A percentile compares a stretch with the other conserved stretches of the same genome.
These are phyloP conservation scores for Gerris lacustris DNA, from an alignment of 2,888 invertebrate species.

Conservation along the genomic window DNA sequence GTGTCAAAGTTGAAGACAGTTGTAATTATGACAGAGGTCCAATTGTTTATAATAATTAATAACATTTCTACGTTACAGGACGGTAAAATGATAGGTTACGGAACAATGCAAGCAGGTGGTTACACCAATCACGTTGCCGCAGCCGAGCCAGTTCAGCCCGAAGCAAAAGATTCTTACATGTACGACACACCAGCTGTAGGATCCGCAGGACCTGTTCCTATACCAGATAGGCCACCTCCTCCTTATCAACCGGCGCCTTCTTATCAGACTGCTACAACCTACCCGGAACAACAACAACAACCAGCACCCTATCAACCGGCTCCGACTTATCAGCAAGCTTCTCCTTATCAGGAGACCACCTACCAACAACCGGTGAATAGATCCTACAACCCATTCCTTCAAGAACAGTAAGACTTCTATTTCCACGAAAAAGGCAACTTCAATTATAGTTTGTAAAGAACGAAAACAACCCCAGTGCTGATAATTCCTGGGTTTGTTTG, in stretches of 20 bases:
- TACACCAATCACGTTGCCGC: conserved; percentile 42
- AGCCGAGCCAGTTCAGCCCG: conserved; percentile 50
- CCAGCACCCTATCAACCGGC: conserved; percentile 19
- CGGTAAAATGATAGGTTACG: conserved; percentile 41
- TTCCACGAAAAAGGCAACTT: too few species aligned
- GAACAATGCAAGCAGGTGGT: conserved; percentile 46
- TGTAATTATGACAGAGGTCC: too few species aligned
- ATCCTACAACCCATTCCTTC: neutral
- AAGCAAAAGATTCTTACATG: conserved; percentile 46
- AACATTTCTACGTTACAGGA: conserved; percentile 25
- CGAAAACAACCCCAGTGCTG: too few species aligned
- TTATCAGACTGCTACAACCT: neutral
- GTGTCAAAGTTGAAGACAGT: too few species aligned
- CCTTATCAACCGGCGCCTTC: conserved; percentile 20
- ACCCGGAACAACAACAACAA: conserved; percentile 13
- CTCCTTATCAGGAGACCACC: conserved; percentile 4
- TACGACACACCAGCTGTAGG: conserved; percentile 39
- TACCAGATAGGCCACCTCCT: conserved; percentile 14
- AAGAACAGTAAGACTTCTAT: neutral
- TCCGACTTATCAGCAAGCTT: conserved; percentile 8
- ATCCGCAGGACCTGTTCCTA: conserved; percentile 33
- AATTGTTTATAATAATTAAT: too few species aligned
- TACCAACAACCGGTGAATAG: neutral
- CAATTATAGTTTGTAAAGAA: too few species aligned
- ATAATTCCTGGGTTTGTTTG: too few species aligned